These are phyloP conservation scores for Tricholauxania praeusta DNA, from an alignment of 2,888 invertebrate species.

Conservation along the genomic window DNA sequence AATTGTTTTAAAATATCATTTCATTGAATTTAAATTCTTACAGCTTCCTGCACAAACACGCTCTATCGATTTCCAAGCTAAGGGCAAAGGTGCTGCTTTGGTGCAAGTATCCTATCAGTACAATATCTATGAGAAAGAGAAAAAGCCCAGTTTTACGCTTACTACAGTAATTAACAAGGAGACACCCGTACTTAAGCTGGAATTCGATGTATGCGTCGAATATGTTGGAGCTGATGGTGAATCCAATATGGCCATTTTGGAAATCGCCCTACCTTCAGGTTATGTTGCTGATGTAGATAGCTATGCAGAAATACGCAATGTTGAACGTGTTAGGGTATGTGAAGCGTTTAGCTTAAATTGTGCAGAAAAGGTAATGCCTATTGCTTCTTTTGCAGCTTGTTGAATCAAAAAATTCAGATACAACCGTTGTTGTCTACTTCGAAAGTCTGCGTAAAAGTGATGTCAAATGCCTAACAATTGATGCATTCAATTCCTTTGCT, in stretches of 20 bases:
- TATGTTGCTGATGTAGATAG: conserved; percentile 85
- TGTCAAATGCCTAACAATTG: conserved; percentile 83
- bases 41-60: conserved; percentile 68
- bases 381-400: conserved; percentile 67
- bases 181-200: conserved; percentile 82
- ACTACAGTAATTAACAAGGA: conserved; percentile 84
- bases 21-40: conserved; percentile 3
- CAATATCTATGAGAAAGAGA: conserved; percentile 86
- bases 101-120: conserved; percentile 85
- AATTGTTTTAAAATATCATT: neutral
- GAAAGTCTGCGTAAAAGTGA: conserved; percentile 75
- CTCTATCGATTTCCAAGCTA: conserved; percentile 79
- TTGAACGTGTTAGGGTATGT: conserved; percentile 67
- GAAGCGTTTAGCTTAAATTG: neutral
- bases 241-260: conserved; percentile 91
- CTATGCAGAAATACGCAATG: conserved; percentile 73
- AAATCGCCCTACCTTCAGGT: conserved; percentile 90
- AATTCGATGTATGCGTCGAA: conserved; percentile 85
- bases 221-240: conserved; percentile 71
- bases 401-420: conserved; percentile 76
- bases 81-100: conserved; percentile 83
- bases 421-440: conserved; percentile 77
- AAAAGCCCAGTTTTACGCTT: conserved; percentile 87
- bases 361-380: too few species aligned
- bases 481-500: conserved; percentile 84